phyloP scores from a whole-genome alignment of 1,140 invertebrate genomes.

The Acromyrmex heyeri region DNA sequence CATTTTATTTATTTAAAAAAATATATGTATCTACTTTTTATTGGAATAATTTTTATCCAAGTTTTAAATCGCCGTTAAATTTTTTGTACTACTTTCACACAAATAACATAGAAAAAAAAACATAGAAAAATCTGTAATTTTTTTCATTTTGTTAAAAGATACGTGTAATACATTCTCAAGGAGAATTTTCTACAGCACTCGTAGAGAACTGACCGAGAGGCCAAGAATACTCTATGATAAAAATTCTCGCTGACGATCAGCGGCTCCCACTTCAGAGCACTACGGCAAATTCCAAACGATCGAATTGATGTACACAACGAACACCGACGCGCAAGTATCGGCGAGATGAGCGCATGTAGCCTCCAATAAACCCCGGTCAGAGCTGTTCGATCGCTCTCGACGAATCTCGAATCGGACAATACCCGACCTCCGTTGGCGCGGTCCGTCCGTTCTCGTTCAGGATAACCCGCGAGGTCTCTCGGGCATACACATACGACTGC shows the following conservation, averaged over 20 bases:
- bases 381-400: slow-evolving; percentile 79
- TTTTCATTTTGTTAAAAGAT: too few species aligned
- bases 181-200: neutral
- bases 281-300: slow-evolving; percentile 36
- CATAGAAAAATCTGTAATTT: too few species aligned
- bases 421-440: slow-evolving; percentile 64
- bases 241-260: slow-evolving; percentile 52
- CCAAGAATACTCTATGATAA: slow-evolving; percentile 31
- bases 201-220: neutral
- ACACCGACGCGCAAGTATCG: slow-evolving; percentile 29
- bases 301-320: slow-evolving; percentile 48
- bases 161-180: neutral
- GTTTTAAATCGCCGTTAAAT: too few species aligned
- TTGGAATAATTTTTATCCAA: too few species aligned
- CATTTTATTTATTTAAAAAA: too few species aligned
- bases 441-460: slow-evolving; percentile 43
- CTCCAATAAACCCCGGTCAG: slow-evolving; percentile 80
- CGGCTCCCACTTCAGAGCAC: slow-evolving; percentile 38
- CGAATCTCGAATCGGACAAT: slow-evolving; percentile 79
- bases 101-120: too few species aligned
- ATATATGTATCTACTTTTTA: too few species aligned
- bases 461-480: slow-evolving; percentile 77
- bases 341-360: slow-evolving; percentile 69
- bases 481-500: slow-evolving; percentile 24
- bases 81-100: too few species aligned